phyloP scores from a whole-genome alignment of 2,888 invertebrate genomes.

The Cephalotes varians region DNA sequence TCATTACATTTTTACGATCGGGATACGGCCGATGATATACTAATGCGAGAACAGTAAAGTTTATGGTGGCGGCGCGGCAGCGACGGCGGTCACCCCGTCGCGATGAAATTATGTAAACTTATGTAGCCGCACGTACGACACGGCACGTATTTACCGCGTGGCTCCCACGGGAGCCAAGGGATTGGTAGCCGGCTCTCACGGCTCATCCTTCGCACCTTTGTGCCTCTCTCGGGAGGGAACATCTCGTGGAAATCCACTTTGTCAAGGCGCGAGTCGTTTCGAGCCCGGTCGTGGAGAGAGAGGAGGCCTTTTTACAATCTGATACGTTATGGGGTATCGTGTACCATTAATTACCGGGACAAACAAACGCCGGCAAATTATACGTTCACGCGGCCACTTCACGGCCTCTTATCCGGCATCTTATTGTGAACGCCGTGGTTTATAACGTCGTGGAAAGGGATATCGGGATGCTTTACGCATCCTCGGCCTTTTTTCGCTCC shows the following conservation, averaged over 20 bases:
- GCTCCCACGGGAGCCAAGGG: constrained; percentile 48
- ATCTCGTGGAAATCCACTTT: constrained; percentile 65
- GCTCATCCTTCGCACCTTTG: constrained; percentile 63
- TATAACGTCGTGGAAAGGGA: constrained; percentile 46
- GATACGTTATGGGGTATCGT: constrained; percentile 53
- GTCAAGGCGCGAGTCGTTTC: constrained; percentile 58
- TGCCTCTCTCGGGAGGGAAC: constrained; percentile 8
- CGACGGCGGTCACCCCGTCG: constrained; percentile 35
- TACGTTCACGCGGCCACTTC: constrained; percentile 51
- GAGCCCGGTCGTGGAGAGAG: not conserved
- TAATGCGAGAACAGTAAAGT: constrained; percentile 63
- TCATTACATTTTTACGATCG: constrained; percentile 57
- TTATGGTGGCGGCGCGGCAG: constrained; percentile 54
- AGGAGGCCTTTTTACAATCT: constrained; percentile 44
- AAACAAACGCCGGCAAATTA: constrained; percentile 66
- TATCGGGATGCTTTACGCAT: constrained; percentile 44
- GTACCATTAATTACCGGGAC: constrained; percentile 69
- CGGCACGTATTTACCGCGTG: constrained; percentile 1
- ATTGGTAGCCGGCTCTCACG: constrained; percentile 62
- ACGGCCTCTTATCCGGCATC: constrained; percentile 62
- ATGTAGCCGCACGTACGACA: constrained; percentile 58
- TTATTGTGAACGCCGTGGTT: constrained; percentile 60
- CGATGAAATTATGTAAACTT: constrained; percentile 68
- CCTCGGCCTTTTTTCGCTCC: constrained; percentile 21
- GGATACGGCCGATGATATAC: constrained; percentile 59